These are phyloP conservation scores for Acutogordius australiensis DNA, from an alignment of 2,888 invertebrate genomes.

Conservation along the genomic window DNA sequence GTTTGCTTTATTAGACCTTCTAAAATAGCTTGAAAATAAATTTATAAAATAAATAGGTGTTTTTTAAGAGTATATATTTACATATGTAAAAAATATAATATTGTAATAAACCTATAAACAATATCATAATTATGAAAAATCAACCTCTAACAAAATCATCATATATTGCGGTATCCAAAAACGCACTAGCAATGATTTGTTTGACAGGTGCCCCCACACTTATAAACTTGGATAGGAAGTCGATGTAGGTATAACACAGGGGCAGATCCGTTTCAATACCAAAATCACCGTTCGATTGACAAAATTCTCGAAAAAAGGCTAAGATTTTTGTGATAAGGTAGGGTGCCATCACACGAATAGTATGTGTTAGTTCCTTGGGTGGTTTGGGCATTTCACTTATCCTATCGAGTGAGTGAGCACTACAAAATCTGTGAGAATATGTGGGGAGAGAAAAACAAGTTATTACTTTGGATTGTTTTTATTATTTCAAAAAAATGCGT, in stretches of 20 bases:
- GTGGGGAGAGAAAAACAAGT: no score
- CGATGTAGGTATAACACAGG: conserved; percentile 26
- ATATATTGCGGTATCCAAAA: background rate
- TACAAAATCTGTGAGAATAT: conserved; percentile 2
- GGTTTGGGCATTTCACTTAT: background rate
- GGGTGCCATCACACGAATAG: background rate
- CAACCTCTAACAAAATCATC: conserved; percentile 10
- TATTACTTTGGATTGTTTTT: no score
- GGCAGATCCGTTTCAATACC: background rate
- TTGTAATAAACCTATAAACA: no score
- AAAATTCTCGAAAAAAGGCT: conserved; percentile 7
- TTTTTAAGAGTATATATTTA: background rate
- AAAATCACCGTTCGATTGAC: background rate
- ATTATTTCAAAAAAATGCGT: no score
- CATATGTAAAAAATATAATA: no score
- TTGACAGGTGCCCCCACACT: conserved; percentile 89
- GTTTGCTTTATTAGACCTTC: no score
- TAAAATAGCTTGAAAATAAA: no score
- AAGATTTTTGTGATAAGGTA: background rate
- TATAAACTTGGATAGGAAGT: conserved; percentile 67
- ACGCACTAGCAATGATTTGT: conserved; percentile 54
- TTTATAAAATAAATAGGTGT: no score
- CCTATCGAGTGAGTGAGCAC: background rate
- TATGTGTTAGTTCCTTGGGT: background rate
- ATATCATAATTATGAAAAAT: no score